Conservation (phyloP, 1,140 invertebrate genomes). For the Drosophila ficusphila region DNA sequence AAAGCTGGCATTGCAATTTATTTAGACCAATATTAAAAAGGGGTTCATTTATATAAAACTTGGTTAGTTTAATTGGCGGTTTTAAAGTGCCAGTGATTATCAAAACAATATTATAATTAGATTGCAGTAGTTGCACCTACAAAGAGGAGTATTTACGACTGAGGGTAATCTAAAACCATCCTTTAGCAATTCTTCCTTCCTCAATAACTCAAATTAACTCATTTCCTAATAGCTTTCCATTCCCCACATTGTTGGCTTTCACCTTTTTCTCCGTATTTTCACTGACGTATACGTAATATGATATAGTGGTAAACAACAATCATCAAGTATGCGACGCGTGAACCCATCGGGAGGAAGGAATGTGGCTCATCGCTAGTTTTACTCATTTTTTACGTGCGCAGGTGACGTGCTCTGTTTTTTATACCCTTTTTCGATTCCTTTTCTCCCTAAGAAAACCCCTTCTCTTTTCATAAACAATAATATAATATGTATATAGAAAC, state of each 20-base stretch:
- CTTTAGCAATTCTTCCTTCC: too few relatives aligned
- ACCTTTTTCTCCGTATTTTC: slow-evolving; percentile 8
- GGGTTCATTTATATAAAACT: too few relatives aligned
- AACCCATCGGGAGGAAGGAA: slow-evolving; percentile 1
- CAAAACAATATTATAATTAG: background rate
- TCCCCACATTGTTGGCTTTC: background rate
- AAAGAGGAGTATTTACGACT: background rate
- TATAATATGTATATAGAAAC: too few relatives aligned
- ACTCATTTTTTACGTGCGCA: background rate
- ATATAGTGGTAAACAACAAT: background rate
- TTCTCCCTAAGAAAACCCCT: background rate
- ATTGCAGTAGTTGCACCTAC: background rate
- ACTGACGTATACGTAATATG: slow-evolving; percentile 32
- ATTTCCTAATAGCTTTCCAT: slow-evolving; percentile 30
- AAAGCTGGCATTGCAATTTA: background rate
- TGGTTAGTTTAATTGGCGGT: too few relatives aligned
- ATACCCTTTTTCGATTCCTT: background rate
- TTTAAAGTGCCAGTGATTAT: too few relatives aligned
- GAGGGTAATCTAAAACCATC: too few relatives aligned
- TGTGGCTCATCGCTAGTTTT: background rate
- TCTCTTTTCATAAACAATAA: too few relatives aligned
- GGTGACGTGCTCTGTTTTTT: slow-evolving; percentile 7
- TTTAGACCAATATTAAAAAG: too few relatives aligned
- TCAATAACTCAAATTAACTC: slow-evolving; percentile 5
- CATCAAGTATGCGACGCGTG: slow-evolving; percentile 45